These are phyloP conservation scores for Eulemur rubriventer DNA, from an alignment of 2,797 vertebrate species.

Conservation along the genomic window DNA sequence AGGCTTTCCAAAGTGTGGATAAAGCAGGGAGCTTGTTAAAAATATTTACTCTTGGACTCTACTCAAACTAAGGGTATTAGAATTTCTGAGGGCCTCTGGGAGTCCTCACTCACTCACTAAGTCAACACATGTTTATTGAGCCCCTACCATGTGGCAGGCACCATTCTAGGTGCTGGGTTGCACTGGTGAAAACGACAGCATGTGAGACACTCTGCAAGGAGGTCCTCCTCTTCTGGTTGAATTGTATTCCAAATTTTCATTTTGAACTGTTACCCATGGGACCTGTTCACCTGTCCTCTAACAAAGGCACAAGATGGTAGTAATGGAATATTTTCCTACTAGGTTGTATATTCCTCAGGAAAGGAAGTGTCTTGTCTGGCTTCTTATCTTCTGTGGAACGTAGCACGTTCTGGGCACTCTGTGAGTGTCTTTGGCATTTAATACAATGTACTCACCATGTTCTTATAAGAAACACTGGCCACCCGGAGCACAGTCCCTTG, in stretches of 20 bases:
- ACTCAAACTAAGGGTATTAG: background rate
- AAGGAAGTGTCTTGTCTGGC: background rate
- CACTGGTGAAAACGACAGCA: background rate
- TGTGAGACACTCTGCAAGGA: background rate
- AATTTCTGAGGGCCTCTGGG: background rate
- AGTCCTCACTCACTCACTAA: background rate
- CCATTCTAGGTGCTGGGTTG: background rate
- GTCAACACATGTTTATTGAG: accelerated
- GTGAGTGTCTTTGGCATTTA: background rate
- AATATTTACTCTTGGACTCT: background rate
- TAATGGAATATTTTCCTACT: background rate
- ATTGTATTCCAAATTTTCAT: background rate
- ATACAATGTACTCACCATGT: accelerated
- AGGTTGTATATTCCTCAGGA: background rate
- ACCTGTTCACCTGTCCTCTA: background rate
- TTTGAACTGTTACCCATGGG: background rate
- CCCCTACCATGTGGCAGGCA: background rate
- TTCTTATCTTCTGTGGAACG: background rate
- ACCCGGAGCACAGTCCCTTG: accelerated
- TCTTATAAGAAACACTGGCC: background rate
- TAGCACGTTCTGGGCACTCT: background rate
- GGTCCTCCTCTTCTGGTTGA: background rate
- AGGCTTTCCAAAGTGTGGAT: background rate
- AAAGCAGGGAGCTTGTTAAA: background rate
- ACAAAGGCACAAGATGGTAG: background rate